Percentiles rank a stretch among this genome's conserved stretches.
These are phyloP conservation scores for Stercorarius parasiticus DNA, from an alignment of 2,113 vertebrate genomes.

Conservation along the genomic window DNA sequence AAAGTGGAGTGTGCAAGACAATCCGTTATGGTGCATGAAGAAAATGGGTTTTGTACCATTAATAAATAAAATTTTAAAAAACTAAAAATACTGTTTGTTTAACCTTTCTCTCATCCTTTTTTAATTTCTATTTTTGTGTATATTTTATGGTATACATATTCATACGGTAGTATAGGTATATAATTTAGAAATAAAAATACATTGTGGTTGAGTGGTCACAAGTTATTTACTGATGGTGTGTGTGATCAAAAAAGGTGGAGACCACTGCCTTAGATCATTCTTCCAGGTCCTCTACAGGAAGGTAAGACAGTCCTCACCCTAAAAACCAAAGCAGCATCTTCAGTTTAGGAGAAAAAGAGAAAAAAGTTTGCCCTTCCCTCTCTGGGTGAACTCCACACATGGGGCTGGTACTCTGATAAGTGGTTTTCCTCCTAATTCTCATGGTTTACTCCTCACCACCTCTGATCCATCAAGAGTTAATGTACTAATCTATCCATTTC, in stretches of 20 bases:
- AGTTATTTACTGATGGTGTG: background rate
- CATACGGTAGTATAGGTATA: background rate
- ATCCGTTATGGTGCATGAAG: rapidly evolving
- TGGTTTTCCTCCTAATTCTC: background rate
- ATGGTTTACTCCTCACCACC: background rate
- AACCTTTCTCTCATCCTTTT: background rate
- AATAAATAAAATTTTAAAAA: background rate
- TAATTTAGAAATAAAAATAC: background rate
- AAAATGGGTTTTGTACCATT: background rate
- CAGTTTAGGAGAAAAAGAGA: background rate
- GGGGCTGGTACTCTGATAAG: background rate
- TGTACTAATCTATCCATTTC: background rate
- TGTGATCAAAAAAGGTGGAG: background rate
- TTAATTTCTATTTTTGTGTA: background rate
- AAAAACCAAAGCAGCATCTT: background rate
- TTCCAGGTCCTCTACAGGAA: background rate
- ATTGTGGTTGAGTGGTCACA: background rate
- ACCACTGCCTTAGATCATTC: background rate
- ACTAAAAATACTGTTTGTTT: background rate
- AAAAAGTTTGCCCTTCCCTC: background rate
- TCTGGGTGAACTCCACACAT: background rate
- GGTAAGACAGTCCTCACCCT: background rate
- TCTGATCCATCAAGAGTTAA: background rate
- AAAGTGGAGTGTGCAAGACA: background rate
- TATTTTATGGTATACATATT: background rate